phyloP scores from a whole-genome alignment of 92 coral and sea anemone species.

The Parazoanthus darwini region DNA sequence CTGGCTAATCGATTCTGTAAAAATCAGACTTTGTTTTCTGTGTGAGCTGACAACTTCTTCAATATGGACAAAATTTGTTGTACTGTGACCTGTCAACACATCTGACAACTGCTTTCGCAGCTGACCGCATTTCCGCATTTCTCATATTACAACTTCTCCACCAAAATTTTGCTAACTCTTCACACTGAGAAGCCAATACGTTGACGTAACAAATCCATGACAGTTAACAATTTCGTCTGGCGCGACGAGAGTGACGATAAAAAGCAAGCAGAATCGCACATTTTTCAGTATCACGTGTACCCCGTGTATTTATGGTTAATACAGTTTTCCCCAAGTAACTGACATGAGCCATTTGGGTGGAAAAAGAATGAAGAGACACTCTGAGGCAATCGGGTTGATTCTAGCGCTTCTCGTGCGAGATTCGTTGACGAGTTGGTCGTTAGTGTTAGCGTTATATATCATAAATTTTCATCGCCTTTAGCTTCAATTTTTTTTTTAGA shows the following conservation, averaged over 20 bases:
- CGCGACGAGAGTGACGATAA: constrained; percentile 36
- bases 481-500: background rate
- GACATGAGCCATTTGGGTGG: constrained; percentile 10
- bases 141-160: too few relatives aligned
- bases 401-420: constrained; percentile 9
- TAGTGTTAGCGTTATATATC: background rate
- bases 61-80: too few relatives aligned
- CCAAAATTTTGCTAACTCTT: too few relatives aligned
- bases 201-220: constrained; percentile 10
- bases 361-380: constrained; percentile 24
- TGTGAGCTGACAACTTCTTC: too few relatives aligned
- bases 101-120: too few relatives aligned
- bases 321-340: constrained; percentile 39
- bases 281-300: constrained; percentile 60
- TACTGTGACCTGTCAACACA: too few relatives aligned
- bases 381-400: background rate
- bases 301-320: constrained; percentile 50
- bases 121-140: too few relatives aligned
- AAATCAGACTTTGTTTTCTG: too few relatives aligned
- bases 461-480: background rate
- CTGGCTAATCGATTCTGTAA: too few relatives aligned
- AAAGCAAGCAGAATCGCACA: constrained; percentile 48
- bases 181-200: background rate
- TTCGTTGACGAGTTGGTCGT: constrained; percentile 43
- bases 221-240: constrained; percentile 9